These are phyloP conservation scores for Ctenicera cuprea DNA, from an alignment of 2,888 invertebrate species.

Conservation along the genomic window DNA sequence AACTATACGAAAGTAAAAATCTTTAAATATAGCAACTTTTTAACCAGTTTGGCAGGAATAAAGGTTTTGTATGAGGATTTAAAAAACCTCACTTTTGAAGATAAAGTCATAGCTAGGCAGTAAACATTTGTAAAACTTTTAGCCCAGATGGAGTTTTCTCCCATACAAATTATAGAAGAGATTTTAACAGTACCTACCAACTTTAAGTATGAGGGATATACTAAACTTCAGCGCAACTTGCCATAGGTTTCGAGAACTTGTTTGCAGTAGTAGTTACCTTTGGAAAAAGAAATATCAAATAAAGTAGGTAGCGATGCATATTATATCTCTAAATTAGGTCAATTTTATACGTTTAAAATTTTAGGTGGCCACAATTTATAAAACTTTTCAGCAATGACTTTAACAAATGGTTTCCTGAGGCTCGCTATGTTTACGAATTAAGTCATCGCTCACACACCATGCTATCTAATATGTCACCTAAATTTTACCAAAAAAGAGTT, in stretches of 20 bases:
- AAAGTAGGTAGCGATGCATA: too few species aligned
- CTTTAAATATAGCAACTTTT: too few species aligned
- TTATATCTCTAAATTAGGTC: too few species aligned
- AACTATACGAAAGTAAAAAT: too few species aligned
- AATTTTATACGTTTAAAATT: conserved; percentile 25
- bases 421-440: conserved; percentile 66
- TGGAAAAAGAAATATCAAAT: conserved; percentile 73
- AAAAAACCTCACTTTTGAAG: too few species aligned
- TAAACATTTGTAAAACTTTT: too few species aligned
- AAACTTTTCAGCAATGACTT: conserved; percentile 66
- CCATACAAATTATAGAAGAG: conserved; percentile 68
- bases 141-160: conserved; percentile 66
- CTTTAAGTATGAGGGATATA: conserved; percentile 71
- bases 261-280: conserved; percentile 72
- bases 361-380: conserved; percentile 71
- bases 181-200: conserved; percentile 62
- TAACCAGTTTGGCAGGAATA: too few species aligned
- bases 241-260: conserved; percentile 72
- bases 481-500: conserved; percentile 72
- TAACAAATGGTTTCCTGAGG: conserved; percentile 69
- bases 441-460: conserved; percentile 66
- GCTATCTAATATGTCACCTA: conserved; percentile 71
- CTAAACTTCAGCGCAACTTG: conserved; percentile 75
- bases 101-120: too few species aligned
- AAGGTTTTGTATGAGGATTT: too few species aligned